Base-by-base conservation (phyloP, 1,140 invertebrate species). In the Apis dorsata region DNA sequence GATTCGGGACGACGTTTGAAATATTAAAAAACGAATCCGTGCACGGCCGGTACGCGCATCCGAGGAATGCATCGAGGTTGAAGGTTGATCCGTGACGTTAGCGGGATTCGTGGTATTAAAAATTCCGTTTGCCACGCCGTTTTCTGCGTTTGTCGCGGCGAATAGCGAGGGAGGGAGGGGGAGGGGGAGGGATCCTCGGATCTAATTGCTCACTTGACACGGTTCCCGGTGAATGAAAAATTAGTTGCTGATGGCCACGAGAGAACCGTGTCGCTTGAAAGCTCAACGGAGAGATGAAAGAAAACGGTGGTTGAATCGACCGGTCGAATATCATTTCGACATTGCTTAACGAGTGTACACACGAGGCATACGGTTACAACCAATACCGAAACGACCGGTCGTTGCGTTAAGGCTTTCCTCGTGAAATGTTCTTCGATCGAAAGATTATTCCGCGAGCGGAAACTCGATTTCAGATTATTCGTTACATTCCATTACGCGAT, bases 181-280 rank as follows among this genome's bases (percentile, higher is more conserved):
- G 44, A 63, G 73, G 44, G 51, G 11, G 5, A 34, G 34, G 34
- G 2, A 34, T 10, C 10, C 34, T 78, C 53, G 75, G 63, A 66
- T 78, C 63, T 78, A 78, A 78, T 78, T 68, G 63, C 75, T 68
- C 75, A 66, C 75, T 78, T 78, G 75, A 78, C 75, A 78, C n/a
- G 63, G 62, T 78, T 78, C 53, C 51, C 28, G 51, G 13, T 68
- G 75, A 57, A 78, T 65, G 62, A 78, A 78, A 68, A 78, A 78
- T 78, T 78, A 65, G 62, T 78, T 68, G 75, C n/a, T 44, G 73
- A 75, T 75, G 73, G 59, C 44, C 28, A n/a, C 24, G n/a, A 44
- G 8, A 49, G 34, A 19, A 51, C 21, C 2, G 21, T 53, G 70
- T 7, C 49, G 34, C 34, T 44, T 5, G 34, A 44, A 44, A 44